Evolutionary conservation across 2,113 vertebrate species (phyloP).

Genomic region (Falco punctatus): DNA sequence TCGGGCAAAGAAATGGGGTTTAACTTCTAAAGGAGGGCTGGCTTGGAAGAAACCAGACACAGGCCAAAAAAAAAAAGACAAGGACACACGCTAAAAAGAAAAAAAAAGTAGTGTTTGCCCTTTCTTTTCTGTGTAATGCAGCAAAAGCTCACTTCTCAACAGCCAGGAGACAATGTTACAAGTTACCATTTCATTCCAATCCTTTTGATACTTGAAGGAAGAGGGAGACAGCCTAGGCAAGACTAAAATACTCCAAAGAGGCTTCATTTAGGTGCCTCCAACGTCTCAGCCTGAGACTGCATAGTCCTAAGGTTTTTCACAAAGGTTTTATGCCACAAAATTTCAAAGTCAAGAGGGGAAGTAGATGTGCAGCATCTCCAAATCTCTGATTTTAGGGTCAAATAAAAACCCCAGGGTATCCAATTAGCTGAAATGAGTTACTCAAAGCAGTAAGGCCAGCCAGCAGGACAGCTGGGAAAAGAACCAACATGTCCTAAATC

Average conservation of each 20-base stretch:
- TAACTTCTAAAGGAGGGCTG: background rate
- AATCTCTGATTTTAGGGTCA: constrained; percentile 32
- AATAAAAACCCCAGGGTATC: constrained; percentile 38
- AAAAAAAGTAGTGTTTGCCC: background rate
- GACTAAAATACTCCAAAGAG: background rate
- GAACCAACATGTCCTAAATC: constrained; percentile 44
- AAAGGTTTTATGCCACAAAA: background rate
- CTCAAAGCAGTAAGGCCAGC: constrained; percentile 19
- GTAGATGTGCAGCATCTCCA: background rate
- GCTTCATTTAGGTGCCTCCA: background rate
- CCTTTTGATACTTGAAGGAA: background rate
- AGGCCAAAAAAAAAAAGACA: background rate
- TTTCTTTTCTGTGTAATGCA: background rate
- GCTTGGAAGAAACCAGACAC: background rate
- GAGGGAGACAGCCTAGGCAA: background rate
- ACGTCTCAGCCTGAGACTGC: background rate
- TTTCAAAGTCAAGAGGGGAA: background rate
- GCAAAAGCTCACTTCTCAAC: background rate
- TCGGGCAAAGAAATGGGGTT: background rate
- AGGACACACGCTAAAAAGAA: background rate
- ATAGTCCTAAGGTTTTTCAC: background rate
- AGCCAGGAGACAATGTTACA: background rate
- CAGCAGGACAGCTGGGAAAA: constrained; percentile 53
- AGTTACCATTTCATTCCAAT: background rate
- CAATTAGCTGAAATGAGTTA: constrained; percentile 51